Evolutionary conservation across 1,140 invertebrate genomes (phyloP).

Genomic region (Orius insidiosus): DNA sequence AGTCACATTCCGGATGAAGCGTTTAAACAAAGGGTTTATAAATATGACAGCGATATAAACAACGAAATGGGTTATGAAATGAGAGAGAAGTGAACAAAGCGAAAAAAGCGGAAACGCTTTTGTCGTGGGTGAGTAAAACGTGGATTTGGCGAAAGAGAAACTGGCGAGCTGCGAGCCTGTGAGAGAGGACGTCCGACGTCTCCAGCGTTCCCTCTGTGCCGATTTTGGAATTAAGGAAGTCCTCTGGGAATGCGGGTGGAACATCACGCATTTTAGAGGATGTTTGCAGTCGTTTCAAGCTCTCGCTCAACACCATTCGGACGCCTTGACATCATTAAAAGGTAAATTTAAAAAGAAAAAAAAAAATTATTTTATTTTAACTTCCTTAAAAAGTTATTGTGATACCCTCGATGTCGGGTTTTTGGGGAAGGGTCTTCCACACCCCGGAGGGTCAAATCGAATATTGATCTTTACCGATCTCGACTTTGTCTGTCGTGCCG

Average conservation of each 20-base stretch:
- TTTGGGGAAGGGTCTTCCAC: too few relatives aligned
- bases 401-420: too few relatives aligned
- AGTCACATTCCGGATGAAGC: conserved; percentile 1
- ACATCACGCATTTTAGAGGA: conserved; percentile 67
- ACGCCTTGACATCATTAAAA: conserved; percentile 44
- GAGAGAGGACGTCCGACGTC: conserved; percentile 42
- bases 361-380: too few relatives aligned
- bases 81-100: conserved; percentile 1
- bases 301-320: conserved; percentile 48
- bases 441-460: too few relatives aligned
- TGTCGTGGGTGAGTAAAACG: conserved; percentile 45
- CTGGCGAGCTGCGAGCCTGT: conserved; percentile 37
- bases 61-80: neutral
- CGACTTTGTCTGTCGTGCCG: too few relatives aligned
- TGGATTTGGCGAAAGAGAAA: conserved; percentile 38
- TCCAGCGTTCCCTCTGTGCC: conserved; percentile 35
- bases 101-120: conserved; percentile 13
- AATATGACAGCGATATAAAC: neutral
- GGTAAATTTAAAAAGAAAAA: too few relatives aligned
- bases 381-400: too few relatives aligned
- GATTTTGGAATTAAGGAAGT: conserved; percentile 39
- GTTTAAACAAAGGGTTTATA: conserved; percentile 8
- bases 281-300: conserved; percentile 59
- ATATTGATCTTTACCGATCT: too few relatives aligned
- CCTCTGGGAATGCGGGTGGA: conserved; percentile 72